phyloP scores from a whole-genome alignment of 2,113 vertebrate genomes.

The Sminthopsis crassicaudata region DNA sequence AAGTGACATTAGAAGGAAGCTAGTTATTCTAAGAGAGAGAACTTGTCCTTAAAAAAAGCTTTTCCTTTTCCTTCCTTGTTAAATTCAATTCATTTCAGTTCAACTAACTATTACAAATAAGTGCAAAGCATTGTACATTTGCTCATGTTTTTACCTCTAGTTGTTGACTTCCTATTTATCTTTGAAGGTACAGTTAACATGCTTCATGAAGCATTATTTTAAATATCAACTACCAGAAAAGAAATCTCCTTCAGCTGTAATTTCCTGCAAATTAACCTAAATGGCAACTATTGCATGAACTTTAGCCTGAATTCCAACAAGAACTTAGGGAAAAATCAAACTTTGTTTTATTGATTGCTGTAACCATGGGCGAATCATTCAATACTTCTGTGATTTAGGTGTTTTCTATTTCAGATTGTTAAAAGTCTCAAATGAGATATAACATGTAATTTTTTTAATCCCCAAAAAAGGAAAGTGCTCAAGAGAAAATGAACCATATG shows the following conservation, averaged over 20 bases:
- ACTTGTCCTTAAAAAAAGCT: neutral
- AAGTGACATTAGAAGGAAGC: neutral
- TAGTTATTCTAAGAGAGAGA: neutral
- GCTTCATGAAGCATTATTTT: neutral
- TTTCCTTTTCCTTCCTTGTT: neutral
- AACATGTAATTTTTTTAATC: too few species aligned
- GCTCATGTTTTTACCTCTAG: neutral
- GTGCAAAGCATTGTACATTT: neutral
- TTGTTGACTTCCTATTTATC: neutral
- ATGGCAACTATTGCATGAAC: neutral
- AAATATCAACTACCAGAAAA: neutral
- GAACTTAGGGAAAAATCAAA: neutral
- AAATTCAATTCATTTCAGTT: neutral
- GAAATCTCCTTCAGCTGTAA: neutral
- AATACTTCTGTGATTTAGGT: too few species aligned
- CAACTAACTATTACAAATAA: neutral
- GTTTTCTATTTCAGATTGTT: too few species aligned
- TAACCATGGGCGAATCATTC: too few species aligned
- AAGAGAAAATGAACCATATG: too few species aligned
- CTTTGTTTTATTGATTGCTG: too few species aligned
- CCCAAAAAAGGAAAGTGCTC: too few species aligned
- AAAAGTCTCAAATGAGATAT: too few species aligned
- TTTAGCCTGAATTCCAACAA: neutral
- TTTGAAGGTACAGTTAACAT: neutral
- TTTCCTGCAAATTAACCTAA: neutral